Percentiles rank a stretch among this genome's conserved stretches.
These are phyloP conservation scores for Rhinogobio ventralis DNA, from an alignment of 2,797 vertebrate genomes.

Conservation along the genomic window DNA sequence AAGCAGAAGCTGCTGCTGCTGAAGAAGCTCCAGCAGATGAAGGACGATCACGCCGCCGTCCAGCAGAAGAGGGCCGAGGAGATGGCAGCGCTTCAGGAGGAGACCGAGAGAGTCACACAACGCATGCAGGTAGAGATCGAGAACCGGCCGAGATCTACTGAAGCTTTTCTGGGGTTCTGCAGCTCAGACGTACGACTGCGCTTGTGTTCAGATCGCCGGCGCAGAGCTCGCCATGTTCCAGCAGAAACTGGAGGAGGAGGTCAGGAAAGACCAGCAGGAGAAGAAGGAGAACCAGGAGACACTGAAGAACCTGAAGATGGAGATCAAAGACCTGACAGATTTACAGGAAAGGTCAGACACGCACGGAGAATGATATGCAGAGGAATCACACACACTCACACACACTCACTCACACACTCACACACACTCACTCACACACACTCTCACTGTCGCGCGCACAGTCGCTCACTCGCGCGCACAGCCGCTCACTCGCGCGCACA, in stretches of 20 bases:
- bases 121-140: conserved; percentile 80
- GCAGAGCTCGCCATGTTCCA: conserved; percentile 85
- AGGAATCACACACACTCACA: not conserved
- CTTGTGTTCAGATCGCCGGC: conserved; percentile 79
- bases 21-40: conserved; percentile 73
- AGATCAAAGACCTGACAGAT: conserved; percentile 77
- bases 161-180: not conserved
- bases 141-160: not conserved
- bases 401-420: not conserved
- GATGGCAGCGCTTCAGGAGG: conserved; percentile 66
- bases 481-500: too few species aligned
- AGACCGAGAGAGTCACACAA: conserved; percentile 68
- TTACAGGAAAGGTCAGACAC: conserved; percentile 72
- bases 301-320: conserved; percentile 80
- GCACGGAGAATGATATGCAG: too few species aligned
- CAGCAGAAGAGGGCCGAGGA: conserved; percentile 67
- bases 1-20: conserved; percentile 73
- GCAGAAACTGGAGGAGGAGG: conserved; percentile 84
- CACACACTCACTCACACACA: too few species aligned
- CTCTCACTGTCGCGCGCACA: fast-evolving
- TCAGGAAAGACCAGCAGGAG: conserved; percentile 89
- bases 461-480: fast-evolving
- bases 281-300: conserved; percentile 87
- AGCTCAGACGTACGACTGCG: not conserved
- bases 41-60: conserved; percentile 60